Percentiles rank a stretch among this genome's conserved stretches.
Evolutionary conservation across 37 sponge, comb jelly and placozoan genomes (phyloP).

Genomic region (Amphimedon queenslandica): DNA sequence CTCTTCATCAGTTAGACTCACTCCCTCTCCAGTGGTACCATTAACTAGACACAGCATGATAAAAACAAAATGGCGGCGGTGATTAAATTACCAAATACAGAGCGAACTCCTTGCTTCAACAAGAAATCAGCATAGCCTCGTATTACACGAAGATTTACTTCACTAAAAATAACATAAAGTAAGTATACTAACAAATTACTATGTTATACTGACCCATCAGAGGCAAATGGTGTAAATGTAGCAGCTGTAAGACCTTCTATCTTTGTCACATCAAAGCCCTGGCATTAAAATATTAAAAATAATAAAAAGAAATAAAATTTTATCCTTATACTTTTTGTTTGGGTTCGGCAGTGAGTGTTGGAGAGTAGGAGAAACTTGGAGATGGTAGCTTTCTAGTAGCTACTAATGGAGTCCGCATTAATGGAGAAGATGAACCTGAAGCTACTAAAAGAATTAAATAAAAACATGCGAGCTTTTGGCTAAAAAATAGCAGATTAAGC

Average conservation of each 20-base stretch:
- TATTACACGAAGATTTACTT: constrained; percentile 61
- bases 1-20: constrained; percentile 64
- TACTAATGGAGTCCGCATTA: not conserved
- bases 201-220: constrained; percentile 42
- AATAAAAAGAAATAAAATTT: not conserved
- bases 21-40: constrained; percentile 82
- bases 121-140: constrained; percentile 45
- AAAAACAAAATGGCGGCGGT: not conserved
- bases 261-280: constrained; percentile 4
- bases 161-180: no score
- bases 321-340: not conserved
- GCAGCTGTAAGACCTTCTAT: constrained; percentile 60
- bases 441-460: not conserved
- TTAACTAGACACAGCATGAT: constrained; percentile 34
- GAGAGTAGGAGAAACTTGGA: not conserved
- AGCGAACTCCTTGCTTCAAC: constrained; percentile 31
- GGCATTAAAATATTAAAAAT: constrained; percentile 1
- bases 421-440: not conserved
- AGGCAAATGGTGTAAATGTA: constrained; percentile 55
- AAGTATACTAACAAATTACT: no score
- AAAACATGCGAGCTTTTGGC: not conserved
- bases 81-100: constrained; percentile 62
- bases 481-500: not conserved
- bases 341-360: not conserved
- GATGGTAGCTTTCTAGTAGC: not conserved